Percentiles rank a stretch among this genome's conserved stretches.
Conservation (phyloP, 2,797 vertebrate genomes). For the Tinamus major region DNA sequence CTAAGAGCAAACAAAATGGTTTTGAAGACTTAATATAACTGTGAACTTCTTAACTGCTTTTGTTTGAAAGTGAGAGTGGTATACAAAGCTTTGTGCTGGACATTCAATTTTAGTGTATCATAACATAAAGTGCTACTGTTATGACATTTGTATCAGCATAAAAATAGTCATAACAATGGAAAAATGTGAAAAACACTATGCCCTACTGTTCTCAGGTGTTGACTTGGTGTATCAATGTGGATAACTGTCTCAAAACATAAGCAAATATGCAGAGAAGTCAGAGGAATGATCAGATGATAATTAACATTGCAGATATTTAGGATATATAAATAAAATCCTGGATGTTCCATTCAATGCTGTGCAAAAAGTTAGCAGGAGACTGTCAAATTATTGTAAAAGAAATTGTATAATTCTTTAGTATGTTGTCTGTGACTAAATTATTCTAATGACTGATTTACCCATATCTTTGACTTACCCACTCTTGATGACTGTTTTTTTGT, state of each 20-base stretch:
- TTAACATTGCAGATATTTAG: background rate
- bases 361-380: background rate
- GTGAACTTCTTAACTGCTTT: background rate
- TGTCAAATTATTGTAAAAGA: background rate
- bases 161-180: background rate
- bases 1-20: background rate
- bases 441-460: background rate
- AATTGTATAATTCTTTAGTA: background rate
- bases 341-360: background rate
- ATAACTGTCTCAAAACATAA: background rate
- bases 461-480: background rate
- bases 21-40: background rate
- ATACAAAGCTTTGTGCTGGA: background rate
- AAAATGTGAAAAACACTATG: background rate
- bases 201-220: background rate
- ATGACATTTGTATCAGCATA: background rate
- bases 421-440: background rate
- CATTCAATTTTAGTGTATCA: background rate
- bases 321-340: slow-evolving; percentile 1
- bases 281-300: background rate
- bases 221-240: background rate
- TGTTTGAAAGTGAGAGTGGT: background rate
- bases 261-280: background rate
- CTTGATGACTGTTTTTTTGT: background rate
- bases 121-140: background rate